Percentiles rank a stretch among this genome's conserved stretches.
Conservation (phyloP, 2,113 vertebrate genomes). For the Stigmatopora nigra region DNA sequence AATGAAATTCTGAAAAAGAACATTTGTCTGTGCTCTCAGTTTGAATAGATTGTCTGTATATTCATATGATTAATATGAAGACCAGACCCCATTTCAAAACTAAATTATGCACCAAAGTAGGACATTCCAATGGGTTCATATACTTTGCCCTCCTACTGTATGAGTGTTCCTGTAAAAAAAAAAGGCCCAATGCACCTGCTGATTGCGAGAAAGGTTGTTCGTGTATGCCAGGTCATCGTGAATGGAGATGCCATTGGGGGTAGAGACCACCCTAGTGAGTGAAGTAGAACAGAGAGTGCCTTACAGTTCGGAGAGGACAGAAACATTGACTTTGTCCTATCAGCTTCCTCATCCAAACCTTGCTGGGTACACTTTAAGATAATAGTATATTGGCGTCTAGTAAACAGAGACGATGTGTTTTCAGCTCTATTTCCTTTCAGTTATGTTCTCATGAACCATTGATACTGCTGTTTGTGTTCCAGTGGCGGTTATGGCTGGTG, state of each 20-base stretch:
- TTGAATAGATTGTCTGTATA: too few species aligned
- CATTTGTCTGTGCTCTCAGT: too few species aligned
- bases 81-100: too few species aligned
- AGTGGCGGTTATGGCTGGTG: too few species aligned
- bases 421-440: conserved; percentile 26
- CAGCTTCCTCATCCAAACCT: conserved; percentile 38
- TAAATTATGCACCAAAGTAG: too few species aligned
- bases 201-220: conserved; percentile 50
- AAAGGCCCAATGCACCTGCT: conserved; percentile 59
- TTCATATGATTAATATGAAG: too few species aligned
- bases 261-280: conserved; percentile 42
- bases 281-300: conserved; percentile 41
- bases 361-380: conserved; percentile 24
- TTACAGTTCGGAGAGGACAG: conserved; percentile 38
- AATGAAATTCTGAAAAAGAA: too few species aligned
- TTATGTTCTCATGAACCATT: conserved; percentile 15
- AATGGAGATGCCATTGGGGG: conserved; percentile 16
- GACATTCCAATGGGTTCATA: too few species aligned
- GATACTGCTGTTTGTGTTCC: too few species aligned
- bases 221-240: conserved; percentile 44
- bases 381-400: conserved; percentile 25
- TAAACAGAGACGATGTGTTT: conserved; percentile 23
- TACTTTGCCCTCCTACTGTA: too few species aligned
- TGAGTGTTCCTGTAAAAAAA: conserved; percentile 3
- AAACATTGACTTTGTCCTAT: conserved; percentile 55